A percentile compares a stretch with the other conserved stretches of the same genome.
Evolutionary conservation across 2,797 vertebrate genomes (phyloP).

Genomic region (Picus viridis): DNA sequence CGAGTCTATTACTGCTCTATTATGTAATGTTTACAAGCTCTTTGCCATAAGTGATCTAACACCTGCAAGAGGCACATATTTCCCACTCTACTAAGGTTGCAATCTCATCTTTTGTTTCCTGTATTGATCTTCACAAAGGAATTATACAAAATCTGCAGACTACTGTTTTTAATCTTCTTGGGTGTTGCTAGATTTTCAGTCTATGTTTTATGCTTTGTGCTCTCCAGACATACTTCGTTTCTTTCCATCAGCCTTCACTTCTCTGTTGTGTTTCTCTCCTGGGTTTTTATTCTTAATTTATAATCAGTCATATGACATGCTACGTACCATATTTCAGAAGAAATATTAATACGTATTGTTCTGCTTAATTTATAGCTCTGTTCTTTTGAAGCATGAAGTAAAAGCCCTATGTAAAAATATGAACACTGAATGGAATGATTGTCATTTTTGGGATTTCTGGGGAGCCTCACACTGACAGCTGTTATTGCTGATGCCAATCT

Average conservation of each 20-base stretch:
- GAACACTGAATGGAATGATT: conserved; percentile 13
- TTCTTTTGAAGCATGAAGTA: conserved; percentile 1
- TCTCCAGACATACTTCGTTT: not conserved
- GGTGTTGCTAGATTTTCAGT: not conserved
- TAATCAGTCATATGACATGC: not conserved
- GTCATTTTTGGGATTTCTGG: conserved; percentile 62
- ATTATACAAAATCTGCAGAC: not conserved
- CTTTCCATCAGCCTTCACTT: not conserved
- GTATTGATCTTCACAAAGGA: not conserved
- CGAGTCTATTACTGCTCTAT: not conserved
- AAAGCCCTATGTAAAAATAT: conserved; percentile 8
- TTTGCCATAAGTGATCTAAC: not conserved
- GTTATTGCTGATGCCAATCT: conserved; percentile 50
- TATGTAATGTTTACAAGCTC: not conserved
- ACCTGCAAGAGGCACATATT: not conserved
- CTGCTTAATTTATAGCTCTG: not conserved
- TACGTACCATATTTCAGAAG: not conserved
- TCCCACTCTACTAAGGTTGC: not conserved
- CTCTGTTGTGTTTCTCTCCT: not conserved
- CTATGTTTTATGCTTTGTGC: not conserved
- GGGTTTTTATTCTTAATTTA: not conserved
- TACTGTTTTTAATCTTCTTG: not conserved
- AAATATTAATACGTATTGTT: not conserved
- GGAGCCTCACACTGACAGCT: conserved; percentile 52
- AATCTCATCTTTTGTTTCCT: not conserved